Conservation (phyloP, 2,113 vertebrate species). For the Lepidothrix coronata region DNA sequence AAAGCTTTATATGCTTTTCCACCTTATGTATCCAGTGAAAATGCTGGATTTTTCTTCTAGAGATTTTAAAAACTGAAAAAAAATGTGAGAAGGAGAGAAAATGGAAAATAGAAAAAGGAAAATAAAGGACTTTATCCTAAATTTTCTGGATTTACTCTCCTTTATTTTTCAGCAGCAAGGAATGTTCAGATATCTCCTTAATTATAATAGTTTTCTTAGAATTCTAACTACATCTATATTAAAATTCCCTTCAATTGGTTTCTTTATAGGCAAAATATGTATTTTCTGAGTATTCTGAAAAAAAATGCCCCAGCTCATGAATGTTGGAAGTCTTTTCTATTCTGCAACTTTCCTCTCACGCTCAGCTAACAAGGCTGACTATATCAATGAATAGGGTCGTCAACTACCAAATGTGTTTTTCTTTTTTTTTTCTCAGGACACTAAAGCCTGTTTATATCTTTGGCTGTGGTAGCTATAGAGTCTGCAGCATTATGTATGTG, state of each 20-base stretch:
- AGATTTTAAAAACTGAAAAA: not conserved
- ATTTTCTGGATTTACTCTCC: not conserved
- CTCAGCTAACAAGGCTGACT: not conserved
- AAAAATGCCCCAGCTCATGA: not conserved
- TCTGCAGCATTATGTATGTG: not conserved
- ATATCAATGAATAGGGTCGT: not conserved
- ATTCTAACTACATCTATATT: not conserved
- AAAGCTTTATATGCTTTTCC: not conserved
- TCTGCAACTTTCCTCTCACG: not conserved
- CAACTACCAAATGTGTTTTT: not conserved
- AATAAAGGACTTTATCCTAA: not conserved
- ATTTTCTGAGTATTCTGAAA: not conserved
- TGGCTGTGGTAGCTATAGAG: not conserved
- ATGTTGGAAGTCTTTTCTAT: not conserved
- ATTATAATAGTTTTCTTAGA: not conserved
- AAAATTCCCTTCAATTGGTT: not conserved
- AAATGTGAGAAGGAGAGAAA: not conserved
- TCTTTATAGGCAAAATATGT: not conserved
- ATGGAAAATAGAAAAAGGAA: not conserved
- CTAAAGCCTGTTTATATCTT: conserved; percentile 28
- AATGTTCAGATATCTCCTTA: not conserved
- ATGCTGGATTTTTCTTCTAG: not conserved
- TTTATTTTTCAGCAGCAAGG: not conserved
- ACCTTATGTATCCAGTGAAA: not conserved
- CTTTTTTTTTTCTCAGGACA: not conserved